Evolutionary conservation across 2,113 vertebrate genomes (phyloP).

Genomic region (Psilopsiagon aymara): DNA sequence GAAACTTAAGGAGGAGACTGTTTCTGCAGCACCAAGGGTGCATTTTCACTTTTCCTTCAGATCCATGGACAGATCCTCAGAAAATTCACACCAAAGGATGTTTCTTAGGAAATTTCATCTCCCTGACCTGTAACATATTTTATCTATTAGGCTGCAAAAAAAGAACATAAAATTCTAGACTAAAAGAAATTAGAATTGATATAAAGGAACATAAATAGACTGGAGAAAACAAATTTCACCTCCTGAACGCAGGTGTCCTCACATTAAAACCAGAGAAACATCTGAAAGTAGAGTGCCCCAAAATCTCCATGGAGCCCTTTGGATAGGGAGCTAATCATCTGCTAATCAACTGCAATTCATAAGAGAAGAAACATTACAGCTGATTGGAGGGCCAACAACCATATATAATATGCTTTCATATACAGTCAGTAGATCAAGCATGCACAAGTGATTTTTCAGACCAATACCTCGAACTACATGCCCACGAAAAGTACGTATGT

Average conservation of each 20-base stretch:
- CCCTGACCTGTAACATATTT: neutral
- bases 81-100: neutral
- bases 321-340: neutral
- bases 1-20: neutral
- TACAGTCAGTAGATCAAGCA: rapidly evolving
- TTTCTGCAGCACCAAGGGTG: neutral
- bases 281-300: neutral
- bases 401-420: neutral
- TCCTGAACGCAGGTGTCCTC: neutral
- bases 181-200: neutral
- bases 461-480: neutral
- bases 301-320: neutral
- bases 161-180: neutral
- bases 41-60: neutral
- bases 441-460: neutral
- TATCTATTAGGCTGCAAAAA: neutral
- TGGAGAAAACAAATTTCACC: neutral
- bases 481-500: neutral
- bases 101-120: neutral
- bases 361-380: neutral
- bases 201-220: neutral
- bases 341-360: neutral
- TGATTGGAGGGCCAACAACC: neutral
- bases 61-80: neutral
- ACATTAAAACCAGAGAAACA: neutral